Conservation (phyloP, 2,113 vertebrate genomes). For the Brachyhypopomus occidentalis region DNA sequence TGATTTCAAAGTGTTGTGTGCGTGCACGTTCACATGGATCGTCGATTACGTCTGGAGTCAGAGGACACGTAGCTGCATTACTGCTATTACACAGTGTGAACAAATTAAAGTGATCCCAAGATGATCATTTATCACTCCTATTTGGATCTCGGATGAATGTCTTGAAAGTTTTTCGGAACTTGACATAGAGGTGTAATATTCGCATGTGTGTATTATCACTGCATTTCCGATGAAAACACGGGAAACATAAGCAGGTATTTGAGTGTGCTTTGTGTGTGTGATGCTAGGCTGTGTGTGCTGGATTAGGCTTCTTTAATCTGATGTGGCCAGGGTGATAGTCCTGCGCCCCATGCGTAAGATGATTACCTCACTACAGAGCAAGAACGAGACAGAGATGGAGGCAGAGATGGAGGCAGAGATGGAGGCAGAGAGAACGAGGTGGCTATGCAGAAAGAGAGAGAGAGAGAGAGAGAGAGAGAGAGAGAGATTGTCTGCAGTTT, state of each 20-base stretch:
- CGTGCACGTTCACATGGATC: too few relatives aligned
- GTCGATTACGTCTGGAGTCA: too few relatives aligned
- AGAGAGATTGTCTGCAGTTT: not conserved
- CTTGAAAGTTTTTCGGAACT: too few relatives aligned
- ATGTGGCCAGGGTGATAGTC: constrained; percentile 18
- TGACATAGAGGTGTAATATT: too few relatives aligned
- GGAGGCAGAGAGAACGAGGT: not conserved
- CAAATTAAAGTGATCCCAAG: not conserved
- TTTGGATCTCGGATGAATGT: too few relatives aligned
- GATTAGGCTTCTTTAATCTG: constrained; percentile 30
- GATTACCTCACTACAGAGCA: not conserved
- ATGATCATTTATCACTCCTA: not conserved
- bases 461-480: not conserved
- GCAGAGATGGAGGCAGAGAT: not conserved
- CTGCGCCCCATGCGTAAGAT: constrained; percentile 24
- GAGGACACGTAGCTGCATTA: too few relatives aligned
- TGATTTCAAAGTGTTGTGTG: too few relatives aligned
- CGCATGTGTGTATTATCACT: too few relatives aligned
- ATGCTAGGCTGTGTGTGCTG: not conserved
- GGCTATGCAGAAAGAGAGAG: not conserved
- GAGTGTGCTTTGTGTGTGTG: constrained; percentile 13
- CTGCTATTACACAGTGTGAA: not conserved
- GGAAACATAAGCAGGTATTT: not conserved
- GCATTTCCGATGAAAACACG: too few relatives aligned
- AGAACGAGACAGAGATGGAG: not conserved